A percentile compares a stretch with the other conserved stretches of the same genome.
Evolutionary conservation across 2,888 invertebrate genomes (phyloP).

Genomic region (Pterostichus niger): DNA sequence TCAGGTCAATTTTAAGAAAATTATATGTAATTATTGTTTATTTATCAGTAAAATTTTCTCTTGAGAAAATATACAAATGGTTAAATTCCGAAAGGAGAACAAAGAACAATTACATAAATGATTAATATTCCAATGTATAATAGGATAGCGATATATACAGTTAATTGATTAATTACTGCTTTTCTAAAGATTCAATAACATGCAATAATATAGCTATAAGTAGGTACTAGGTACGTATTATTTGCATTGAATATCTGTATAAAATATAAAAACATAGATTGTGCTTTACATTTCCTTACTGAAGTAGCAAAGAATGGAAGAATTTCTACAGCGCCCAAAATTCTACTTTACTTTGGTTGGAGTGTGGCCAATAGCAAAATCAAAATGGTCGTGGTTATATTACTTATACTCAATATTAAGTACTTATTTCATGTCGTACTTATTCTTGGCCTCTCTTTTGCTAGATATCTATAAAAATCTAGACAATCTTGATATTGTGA

Average conservation of each 20-base stretch:
- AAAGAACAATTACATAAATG: conserved; percentile 1
- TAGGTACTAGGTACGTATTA: not conserved
- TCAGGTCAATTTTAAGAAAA: too few species aligned
- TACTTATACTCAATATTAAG: conserved; percentile 13
- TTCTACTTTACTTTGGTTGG: conserved; percentile 47
- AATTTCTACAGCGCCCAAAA: conserved; percentile 49
- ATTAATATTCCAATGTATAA: not conserved
- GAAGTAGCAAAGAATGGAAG: not conserved
- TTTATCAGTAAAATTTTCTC: not conserved
- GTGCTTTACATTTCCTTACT: too few species aligned
- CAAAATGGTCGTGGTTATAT: conserved; percentile 53
- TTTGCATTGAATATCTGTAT: not conserved
- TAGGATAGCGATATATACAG: too few species aligned
- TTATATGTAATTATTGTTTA: not conserved
- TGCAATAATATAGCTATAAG: too few species aligned
- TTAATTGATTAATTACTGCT: not conserved
- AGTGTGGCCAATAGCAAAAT: conserved; percentile 46
- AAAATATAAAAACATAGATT: not conserved
- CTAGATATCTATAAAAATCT: conserved; percentile 46
- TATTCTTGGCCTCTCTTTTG: conserved; percentile 18
- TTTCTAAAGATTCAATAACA: not conserved
- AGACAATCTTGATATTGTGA: conserved; percentile 68
- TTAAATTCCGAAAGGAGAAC: not conserved
- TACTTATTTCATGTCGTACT: conserved; percentile 30
- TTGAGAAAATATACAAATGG: conserved; percentile 1